A percentile compares a stretch with the other conserved stretches of the same genome.
Evolutionary conservation across 2,113 vertebrate genomes (phyloP).

Genomic region (Stigmatopora nigra): DNA sequence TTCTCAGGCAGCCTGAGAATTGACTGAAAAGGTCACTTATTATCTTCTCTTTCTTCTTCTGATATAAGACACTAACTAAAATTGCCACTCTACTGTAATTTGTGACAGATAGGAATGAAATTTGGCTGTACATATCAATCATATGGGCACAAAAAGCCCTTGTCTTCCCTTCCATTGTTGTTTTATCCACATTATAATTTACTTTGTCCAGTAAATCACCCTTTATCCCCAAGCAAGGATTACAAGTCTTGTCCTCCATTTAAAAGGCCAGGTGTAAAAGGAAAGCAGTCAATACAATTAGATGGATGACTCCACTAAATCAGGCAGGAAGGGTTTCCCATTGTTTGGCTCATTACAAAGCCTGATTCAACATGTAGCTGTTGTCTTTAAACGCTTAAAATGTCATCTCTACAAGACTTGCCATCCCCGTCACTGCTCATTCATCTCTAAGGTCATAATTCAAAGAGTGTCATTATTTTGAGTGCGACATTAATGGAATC

Average conservation of each 20-base stretch:
- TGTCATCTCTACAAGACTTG: conserved; percentile 59
- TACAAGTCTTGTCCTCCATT: conserved; percentile 39
- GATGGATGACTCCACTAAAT: conserved; percentile 43
- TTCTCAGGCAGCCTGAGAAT: no score
- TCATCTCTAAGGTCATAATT: conserved; percentile 45
- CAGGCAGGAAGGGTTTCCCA: conserved; percentile 27
- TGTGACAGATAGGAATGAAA: background rate
- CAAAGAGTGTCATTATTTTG: conserved; percentile 54
- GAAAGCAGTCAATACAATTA: conserved; percentile 48
- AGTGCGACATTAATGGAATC: conserved; percentile 60
- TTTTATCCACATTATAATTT: background rate
- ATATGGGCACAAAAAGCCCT: background rate
- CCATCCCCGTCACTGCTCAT: conserved; percentile 49
- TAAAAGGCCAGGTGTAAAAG: conserved; percentile 57
- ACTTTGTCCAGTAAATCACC: background rate
- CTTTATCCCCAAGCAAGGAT: conserved; percentile 41
- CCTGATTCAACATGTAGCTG: conserved; percentile 29
- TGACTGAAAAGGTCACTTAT: no score
- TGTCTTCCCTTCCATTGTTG: background rate
- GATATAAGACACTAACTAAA: no score
- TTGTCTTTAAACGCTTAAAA: conserved; percentile 47
- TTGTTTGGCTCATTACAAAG: conserved; percentile 39
- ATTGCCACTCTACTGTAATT: no score
- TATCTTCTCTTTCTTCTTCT: no score
- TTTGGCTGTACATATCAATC: background rate